A percentile compares a stretch with the other conserved stretches of the same genome.
phyloP scores from a whole-genome alignment of 2,797 vertebrate species.

The Erethizon dorsatum region DNA sequence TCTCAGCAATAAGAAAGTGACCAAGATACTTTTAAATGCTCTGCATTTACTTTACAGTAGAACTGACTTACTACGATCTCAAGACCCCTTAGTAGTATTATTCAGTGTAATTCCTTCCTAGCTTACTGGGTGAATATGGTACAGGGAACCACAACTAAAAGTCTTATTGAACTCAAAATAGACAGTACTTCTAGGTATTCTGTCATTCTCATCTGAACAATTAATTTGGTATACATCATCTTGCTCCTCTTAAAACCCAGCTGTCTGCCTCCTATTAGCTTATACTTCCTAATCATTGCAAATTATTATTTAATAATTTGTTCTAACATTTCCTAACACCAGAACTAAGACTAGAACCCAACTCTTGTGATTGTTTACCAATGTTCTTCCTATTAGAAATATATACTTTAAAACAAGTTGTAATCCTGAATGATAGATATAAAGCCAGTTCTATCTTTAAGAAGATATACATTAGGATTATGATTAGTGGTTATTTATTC shows the following conservation, averaged over 20 bases:
- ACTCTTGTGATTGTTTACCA: constrained; percentile 6
- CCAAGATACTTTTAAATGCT: too few relatives aligned
- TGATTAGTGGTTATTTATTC: neutral
- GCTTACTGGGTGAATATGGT: neutral
- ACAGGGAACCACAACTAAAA: neutral
- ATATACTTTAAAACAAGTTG: neutral
- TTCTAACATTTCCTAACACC: neutral
- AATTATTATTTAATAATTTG: constrained; percentile 29
- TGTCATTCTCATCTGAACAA: neutral
- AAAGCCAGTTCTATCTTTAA: too few relatives aligned
- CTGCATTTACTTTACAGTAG: neutral
- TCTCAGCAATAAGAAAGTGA: too few relatives aligned
- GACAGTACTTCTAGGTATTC: neutral
- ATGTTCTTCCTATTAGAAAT: neutral
- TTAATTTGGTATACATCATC: neutral
- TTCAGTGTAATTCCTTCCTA: neutral
- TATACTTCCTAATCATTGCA: neutral
- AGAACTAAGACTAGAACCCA: constrained; percentile 7
- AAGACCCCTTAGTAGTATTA: neutral
- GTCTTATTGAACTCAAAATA: neutral
- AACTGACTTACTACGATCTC: neutral
- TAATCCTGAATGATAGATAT: neutral
- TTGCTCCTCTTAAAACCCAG: constrained; percentile 15
- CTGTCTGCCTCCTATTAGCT: neutral
- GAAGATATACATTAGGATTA: neutral